These are phyloP conservation scores for Crax fasciolata DNA, from an alignment of 2,797 vertebrate species.

Conservation along the genomic window DNA sequence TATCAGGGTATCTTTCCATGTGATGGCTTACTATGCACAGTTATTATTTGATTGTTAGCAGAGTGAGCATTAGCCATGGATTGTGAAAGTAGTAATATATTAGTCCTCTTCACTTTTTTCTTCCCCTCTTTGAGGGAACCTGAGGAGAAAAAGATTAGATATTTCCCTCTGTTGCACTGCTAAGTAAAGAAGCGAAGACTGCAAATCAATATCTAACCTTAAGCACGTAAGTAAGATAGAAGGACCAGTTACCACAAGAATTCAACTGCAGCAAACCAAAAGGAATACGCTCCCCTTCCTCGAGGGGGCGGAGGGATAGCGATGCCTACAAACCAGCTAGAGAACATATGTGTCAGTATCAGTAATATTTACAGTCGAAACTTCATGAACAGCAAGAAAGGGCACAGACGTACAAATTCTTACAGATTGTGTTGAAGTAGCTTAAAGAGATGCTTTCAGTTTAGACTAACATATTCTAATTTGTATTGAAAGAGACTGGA, in stretches of 20 bases:
- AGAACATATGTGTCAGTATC: conserved; percentile 65
- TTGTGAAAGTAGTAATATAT: not conserved
- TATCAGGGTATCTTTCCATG: not conserved
- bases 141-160: not conserved
- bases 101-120: not conserved
- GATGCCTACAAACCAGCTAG: conserved; percentile 22
- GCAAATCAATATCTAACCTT: not conserved
- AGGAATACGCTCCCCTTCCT: not conserved
- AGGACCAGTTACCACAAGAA: conserved; percentile 2
- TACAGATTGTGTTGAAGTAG: conserved; percentile 67
- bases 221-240: not conserved
- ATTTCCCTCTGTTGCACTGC: not conserved
- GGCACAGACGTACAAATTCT: conserved; percentile 45
- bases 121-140: not conserved
- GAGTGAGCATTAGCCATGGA: not conserved
- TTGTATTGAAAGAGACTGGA: conserved; percentile 54
- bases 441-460: conserved; percentile 62
- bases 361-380: conserved; percentile 60
- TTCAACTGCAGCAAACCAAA: conserved; percentile 23
- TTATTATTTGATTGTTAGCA: not conserved
- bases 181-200: not conserved
- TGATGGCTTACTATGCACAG: not conserved
- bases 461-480: conserved; percentile 67
- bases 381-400: conserved; percentile 58
- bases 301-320: not conserved